These are phyloP conservation scores for Pemphigus obesinymphae DNA, from an alignment of 1,140 invertebrate species.

Conservation along the genomic window DNA sequence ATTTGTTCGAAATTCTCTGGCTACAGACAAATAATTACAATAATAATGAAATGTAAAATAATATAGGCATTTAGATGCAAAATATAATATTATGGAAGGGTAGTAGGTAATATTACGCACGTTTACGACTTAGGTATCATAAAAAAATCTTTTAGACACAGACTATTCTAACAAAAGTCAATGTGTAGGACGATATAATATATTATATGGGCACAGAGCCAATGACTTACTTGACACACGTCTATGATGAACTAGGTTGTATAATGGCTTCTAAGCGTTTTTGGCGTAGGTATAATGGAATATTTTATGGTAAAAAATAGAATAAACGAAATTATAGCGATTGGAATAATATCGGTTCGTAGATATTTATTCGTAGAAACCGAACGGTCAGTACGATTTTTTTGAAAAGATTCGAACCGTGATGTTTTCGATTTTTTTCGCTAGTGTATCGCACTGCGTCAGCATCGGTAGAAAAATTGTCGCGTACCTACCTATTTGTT, in stretches of 20 bases:
- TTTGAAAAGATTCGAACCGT: not conserved
- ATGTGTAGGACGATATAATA: not conserved
- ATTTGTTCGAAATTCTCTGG: not conserved
- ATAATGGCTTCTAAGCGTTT: not conserved
- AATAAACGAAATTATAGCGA: no score
- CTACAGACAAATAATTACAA: not conserved
- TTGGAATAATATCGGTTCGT: no score
- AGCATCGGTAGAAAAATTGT: not conserved
- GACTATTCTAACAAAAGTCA: not conserved
- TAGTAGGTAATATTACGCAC: no score
- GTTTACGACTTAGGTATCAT: no score
- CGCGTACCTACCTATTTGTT: not conserved
- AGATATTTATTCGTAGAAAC: not conserved
- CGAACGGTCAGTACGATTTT: not conserved
- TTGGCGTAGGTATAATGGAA: no score
- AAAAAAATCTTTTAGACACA: no score
- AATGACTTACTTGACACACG: not conserved
- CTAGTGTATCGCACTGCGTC: not conserved
- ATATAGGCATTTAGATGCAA: no score
- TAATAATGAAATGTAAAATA: not conserved
- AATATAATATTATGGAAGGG: not conserved
- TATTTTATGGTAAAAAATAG: no score
- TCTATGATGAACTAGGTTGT: not conserved
- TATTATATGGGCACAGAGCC: not conserved
- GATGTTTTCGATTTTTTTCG: not conserved